Evolutionary conservation across 2,888 invertebrate genomes (phyloP), one percentile per base, ranked within the genome.

Genomic region (Labia minor): DNA sequence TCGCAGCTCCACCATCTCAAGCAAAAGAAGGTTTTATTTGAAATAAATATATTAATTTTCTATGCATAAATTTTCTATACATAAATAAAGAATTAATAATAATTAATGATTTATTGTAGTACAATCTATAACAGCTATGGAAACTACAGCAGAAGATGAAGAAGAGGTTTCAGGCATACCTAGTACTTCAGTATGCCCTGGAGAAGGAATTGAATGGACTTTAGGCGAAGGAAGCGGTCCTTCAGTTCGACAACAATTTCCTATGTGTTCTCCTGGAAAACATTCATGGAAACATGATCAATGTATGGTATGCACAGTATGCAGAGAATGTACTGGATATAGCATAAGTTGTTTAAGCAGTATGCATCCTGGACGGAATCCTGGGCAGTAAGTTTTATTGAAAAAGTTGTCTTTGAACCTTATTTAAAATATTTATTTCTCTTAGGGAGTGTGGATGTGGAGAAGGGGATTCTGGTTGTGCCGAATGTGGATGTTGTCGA

Each of bases 271-370:
- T 1, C 80, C 84, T 3, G 87, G 87, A 19, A 84, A 84, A 71
- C 94, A 94, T 78, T 83, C 85, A 10, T 94, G 92, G 90, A 82
- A 84, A 68, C 85, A 86, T 68, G 89, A 90, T 72, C 84, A 87
- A 75, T 93, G 93, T 74, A 90, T 92, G 84, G 86, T 95, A 62
- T 97, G 97, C 77, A 88, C 90, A 1, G 83, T 91, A 67, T 97
- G 97, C 75, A 85, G 89, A 8, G 92, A 95, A 76, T 97, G 97
- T 75, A 96, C 96, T 0, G 96, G 95, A 1, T 95, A 94, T 77
- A 91, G 92, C 64, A 86, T 87, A 71, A 86, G 87, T 64, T 95
- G 95, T 76, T 81, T 90, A 68, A 87, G 86, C 73, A 87, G 88
- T 66, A 84, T 87, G 73, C 79, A 89, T 72, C 86, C 89, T 0